Base-by-base conservation (phyloP, 2,113 vertebrate genomes). In the Papio anubis region DNA sequence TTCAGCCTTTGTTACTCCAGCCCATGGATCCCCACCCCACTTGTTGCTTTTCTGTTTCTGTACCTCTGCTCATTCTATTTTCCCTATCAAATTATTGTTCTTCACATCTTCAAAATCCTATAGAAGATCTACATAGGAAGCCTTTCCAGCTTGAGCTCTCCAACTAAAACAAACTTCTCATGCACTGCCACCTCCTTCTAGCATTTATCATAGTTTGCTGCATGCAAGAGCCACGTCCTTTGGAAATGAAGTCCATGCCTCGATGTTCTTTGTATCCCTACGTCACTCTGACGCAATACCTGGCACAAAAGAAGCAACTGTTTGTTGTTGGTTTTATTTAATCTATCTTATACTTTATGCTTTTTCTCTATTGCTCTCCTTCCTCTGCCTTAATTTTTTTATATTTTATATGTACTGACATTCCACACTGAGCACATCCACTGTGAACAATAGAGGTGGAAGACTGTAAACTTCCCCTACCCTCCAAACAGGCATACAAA, bases 401-500 rank as follows among this genome's bases (percentile, higher is more conserved):
- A 55, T 72, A 30, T 38, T 87, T 43, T 18, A 6, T 5, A 27
- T 13, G 6, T 11, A 78, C 43, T 18, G 76, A 57, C 43, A 10
- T 30, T 92, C 88, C 50, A 72, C 25, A 17, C 1, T 81, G 30
- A 96, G 32, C 30, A n/a, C 27, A n/a, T 90, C 27, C 48, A 64
- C 35, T 0, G 5, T 5, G 30, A 95, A 94, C 79, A 61, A 76
- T 2, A 57, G 78, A 73, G 85, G 73, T 18, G 7, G 90, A 57
- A 82, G 45, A 16, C 66, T 23, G 9, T 86, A 82, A 94, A 86
- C 70, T 90, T 90, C 66, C 35, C 38, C 70, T 90, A 8, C 70
- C 82, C 92, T 86, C 87, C 79, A 93, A 66, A n/a, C 8, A 64
- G 75, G 76, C 61, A 32, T 43, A 81, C 64, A 66, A 23, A 88